Conservation (phyloP, 2,888 invertebrate genomes). For the Spisula solida region DNA sequence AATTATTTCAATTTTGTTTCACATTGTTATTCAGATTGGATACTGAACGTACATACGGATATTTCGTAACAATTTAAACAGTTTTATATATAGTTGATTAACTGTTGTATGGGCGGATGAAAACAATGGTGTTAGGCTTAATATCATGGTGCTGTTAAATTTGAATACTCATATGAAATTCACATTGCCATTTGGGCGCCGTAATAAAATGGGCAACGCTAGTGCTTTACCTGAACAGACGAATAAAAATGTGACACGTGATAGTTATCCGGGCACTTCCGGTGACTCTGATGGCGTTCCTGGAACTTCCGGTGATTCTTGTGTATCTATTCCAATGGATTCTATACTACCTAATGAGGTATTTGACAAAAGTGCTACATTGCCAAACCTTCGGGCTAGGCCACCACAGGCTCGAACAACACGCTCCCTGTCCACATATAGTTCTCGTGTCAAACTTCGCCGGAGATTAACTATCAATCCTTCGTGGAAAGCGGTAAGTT, state of each 20-base stretch:
- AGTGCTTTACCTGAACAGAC: neutral
- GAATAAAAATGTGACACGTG: neutral
- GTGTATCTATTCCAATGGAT: neutral
- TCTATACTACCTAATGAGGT: neutral
- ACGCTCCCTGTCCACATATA: constrained; percentile 39
- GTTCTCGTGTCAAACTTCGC: constrained; percentile 42
- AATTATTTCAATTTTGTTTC: neutral
- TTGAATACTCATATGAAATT: constrained; percentile 43
- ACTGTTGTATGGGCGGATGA: neutral
- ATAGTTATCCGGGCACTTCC: neutral
- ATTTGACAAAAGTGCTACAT: constrained; percentile 21
- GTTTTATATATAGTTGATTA: neutral
- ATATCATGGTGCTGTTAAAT: constrained; percentile 53
- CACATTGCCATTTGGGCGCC: constrained; percentile 42
- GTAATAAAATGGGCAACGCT: constrained; percentile 33
- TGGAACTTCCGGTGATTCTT: constrained; percentile 24
- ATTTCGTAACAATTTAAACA: neutral
- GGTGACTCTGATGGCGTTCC: neutral
- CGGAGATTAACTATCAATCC: constrained; percentile 63
- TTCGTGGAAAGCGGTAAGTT: constrained; percentile 68
- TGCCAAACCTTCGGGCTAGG: neutral
- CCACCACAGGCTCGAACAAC: neutral
- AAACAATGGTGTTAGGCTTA: neutral
- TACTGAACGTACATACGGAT: neutral
- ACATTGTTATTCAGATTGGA: neutral